Evolutionary conservation across 2,113 vertebrate species (phyloP).

Genomic region (Indri indri): DNA sequence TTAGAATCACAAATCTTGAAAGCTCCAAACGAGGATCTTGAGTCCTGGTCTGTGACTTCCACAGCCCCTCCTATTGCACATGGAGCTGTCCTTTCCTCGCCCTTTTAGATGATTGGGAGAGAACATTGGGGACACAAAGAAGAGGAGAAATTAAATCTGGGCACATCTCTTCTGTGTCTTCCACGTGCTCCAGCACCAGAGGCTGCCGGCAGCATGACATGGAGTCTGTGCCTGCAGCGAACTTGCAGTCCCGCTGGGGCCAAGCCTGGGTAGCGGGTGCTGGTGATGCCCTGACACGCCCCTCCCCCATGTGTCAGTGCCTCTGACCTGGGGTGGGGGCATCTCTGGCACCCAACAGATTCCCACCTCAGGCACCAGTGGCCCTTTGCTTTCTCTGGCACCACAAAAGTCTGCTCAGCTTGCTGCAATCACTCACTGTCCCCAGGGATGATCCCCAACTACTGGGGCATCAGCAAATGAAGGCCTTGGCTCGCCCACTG

Average conservation of each 20-base stretch:
- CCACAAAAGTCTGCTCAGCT: not conserved
- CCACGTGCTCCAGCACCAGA: accelerated
- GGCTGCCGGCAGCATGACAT: accelerated
- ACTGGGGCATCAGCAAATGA: not conserved
- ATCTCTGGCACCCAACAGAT: not conserved
- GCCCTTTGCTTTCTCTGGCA: not conserved
- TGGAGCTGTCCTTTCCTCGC: not conserved
- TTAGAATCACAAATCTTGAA: not conserved
- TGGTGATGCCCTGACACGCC: accelerated
- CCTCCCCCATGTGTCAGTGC: not conserved
- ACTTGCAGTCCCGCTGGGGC: not conserved
- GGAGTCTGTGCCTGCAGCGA: not conserved
- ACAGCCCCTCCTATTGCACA: too few species aligned
- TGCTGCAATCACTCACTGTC: not conserved
- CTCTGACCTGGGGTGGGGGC: not conserved
- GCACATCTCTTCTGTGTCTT: not conserved
- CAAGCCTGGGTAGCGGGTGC: not conserved
- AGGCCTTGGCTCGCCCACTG: not conserved
- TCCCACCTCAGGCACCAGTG: not conserved
- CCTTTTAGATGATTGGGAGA: not conserved
- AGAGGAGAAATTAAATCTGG: not conserved
- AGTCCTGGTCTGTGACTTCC: not conserved
- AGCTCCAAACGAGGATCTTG: not conserved
- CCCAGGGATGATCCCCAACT: not conserved
- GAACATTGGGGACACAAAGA: not conserved